Evolutionary conservation across 2,797 vertebrate genomes (phyloP), one percentile per base, ranked within the genome.

Genomic region (Myripristis jacobus): DNA sequence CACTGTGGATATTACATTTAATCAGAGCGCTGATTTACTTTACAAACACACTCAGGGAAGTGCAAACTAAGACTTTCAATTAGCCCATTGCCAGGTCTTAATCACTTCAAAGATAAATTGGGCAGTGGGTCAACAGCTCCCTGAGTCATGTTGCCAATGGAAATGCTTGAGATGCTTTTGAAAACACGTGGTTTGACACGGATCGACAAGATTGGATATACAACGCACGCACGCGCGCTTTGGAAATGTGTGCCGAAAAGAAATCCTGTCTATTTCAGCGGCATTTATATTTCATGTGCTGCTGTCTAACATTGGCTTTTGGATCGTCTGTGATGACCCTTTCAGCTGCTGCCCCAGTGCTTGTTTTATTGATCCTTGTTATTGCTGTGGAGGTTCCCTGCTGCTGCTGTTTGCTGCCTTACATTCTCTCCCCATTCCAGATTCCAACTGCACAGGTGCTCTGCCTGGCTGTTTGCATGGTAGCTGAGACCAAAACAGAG

Each of bases 1-100:
- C 80, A 85, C 63, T 79, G 86, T 89, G 81, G 83, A 89, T 92
- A 85, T 91, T 82, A 87, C 71, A 84, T 92, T 92, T 92, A 93
- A 92, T 94, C 92, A 93, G 77, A 90, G 88, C 88, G 78, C 82
- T 47, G 85, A 84, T 93, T 93, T 92, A 89, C 85, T 94, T 92
- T 90, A 89, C 86, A 94, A 94, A 94, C 88, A 93, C 80, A 80
- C 88, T 92, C 79, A 73, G 79, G 85, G 91, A 90, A 89, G 90
- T 77, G 79, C 85, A 88, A 88, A 85, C 76, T 79, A 77, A 81
- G 83, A 66, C 66, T 91, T 82, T 93, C 92, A 92, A 91, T 95
- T 93, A 93, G 87, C 77, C 86, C 84, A 88, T 92, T 84, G 89
- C 85, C 79, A 81, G 90, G 75, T 71, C 87, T 85, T 92, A 93